phyloP scores from a whole-genome alignment of 2,113 vertebrate species.

The Calidris pugnax region DNA sequence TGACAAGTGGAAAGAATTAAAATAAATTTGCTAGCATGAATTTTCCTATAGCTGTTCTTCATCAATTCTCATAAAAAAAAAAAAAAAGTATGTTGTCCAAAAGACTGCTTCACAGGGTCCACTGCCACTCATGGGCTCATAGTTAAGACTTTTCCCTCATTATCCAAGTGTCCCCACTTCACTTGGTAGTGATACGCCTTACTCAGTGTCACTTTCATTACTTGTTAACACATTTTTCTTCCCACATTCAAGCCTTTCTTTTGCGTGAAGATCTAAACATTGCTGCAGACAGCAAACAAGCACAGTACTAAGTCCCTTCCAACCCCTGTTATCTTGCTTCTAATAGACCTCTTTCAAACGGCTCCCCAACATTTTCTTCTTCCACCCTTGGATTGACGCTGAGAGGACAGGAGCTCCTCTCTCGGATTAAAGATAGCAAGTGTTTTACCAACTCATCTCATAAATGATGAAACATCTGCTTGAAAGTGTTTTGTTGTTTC shows the following conservation, averaged over 20 bases:
- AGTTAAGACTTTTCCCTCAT: not conserved
- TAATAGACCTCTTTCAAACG: not conserved
- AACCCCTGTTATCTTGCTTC: not conserved
- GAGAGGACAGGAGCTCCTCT: not conserved
- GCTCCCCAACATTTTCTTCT: not conserved
- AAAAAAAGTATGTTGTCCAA: not conserved
- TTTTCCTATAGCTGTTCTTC: slow-evolving; percentile 16
- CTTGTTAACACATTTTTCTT: not conserved
- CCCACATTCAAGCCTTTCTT: not conserved
- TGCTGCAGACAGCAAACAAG: not conserved
- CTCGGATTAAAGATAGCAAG: not conserved
- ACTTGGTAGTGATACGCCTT: not conserved
- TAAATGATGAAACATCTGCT: not conserved
- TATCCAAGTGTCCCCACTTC: not conserved
- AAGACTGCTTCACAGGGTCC: not conserved
- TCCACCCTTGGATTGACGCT: not conserved
- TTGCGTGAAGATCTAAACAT: not conserved
- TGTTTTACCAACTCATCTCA: not conserved
- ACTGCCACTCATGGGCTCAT: not conserved
- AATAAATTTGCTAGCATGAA: not conserved
- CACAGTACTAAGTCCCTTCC: not conserved
- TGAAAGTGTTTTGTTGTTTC: not conserved
- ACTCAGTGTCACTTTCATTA: not conserved
- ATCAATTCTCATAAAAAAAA: not conserved
- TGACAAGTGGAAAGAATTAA: slow-evolving; percentile 34